These are phyloP conservation scores for Saguinus midas DNA, from an alignment of 2,113 vertebrate species.

Conservation along the genomic window DNA sequence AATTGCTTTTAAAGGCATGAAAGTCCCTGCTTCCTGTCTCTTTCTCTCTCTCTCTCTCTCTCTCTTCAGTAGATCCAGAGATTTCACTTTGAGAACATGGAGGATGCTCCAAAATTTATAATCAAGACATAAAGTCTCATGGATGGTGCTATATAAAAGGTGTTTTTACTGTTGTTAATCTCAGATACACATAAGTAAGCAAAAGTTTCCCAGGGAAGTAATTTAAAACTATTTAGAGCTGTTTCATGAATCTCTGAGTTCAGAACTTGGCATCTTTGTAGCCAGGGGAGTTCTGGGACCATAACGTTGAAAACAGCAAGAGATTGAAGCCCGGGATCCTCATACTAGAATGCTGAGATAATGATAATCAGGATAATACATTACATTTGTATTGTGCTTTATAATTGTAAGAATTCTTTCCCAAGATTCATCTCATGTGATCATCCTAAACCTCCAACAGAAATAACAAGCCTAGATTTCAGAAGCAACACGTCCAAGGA, in stretches of 20 bases:
- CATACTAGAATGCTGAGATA: background rate
- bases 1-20: conserved; percentile 45
- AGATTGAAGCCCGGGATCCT: background rate
- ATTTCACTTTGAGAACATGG: background rate
- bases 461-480: background rate
- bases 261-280: background rate
- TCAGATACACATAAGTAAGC: background rate
- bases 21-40: background rate
- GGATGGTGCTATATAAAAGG: background rate
- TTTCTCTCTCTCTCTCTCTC: background rate
- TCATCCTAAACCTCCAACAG: background rate
- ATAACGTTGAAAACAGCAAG: background rate
- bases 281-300: background rate
- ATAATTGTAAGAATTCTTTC: background rate
- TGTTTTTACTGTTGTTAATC: background rate
- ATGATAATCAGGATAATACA: background rate
- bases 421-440: background rate
- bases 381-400: background rate
- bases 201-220: background rate
- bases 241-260: background rate
- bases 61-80: background rate
- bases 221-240: background rate
- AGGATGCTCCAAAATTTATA: background rate
- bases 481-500: background rate
- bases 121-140: background rate